A percentile compares a stretch with the other conserved stretches of the same genome.
Conservation (phyloP, 2,113 vertebrate genomes). For the Oostethus manadensis region DNA sequence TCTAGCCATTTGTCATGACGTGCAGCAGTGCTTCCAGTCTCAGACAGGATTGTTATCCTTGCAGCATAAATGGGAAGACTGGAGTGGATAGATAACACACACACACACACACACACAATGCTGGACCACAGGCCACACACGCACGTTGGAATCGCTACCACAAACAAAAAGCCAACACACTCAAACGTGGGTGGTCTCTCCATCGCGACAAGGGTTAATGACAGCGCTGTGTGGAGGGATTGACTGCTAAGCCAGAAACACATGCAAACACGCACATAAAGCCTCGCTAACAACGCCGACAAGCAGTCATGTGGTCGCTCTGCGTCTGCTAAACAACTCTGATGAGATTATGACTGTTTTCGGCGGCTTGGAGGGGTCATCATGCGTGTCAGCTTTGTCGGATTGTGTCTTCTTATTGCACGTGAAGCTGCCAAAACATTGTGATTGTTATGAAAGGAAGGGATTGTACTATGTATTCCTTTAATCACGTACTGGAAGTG, state of each 20-base stretch:
- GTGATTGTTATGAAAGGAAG: background rate
- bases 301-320: slow-evolving; percentile 12
- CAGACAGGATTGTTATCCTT: slow-evolving; percentile 33
- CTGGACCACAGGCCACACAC: slow-evolving; percentile 47
- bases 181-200: slow-evolving; percentile 61
- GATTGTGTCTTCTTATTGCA: background rate
- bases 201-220: slow-evolving; percentile 55
- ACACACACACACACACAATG: slow-evolving; percentile 40
- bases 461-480: background rate
- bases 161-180: slow-evolving; percentile 8
- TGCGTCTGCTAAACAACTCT: background rate
- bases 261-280: slow-evolving; percentile 14
- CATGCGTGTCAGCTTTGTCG: background rate
- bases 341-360: slow-evolving; percentile 7
- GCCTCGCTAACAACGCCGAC: slow-evolving; percentile 3
- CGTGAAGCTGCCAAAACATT: background rate
- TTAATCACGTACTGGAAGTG: no score
- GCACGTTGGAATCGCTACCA: slow-evolving; percentile 6
- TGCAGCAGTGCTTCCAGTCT: slow-evolving; percentile 5
- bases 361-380: background rate
- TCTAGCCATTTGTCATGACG: background rate
- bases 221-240: slow-evolving; percentile 41
- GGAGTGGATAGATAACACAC: slow-evolving; percentile 53
- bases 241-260: slow-evolving; percentile 29
- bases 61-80: slow-evolving; percentile 44